Percentiles rank a stretch among this genome's conserved stretches.
Conservation (phyloP, 1,140 invertebrate genomes). For the Harlomillsia oculata region DNA sequence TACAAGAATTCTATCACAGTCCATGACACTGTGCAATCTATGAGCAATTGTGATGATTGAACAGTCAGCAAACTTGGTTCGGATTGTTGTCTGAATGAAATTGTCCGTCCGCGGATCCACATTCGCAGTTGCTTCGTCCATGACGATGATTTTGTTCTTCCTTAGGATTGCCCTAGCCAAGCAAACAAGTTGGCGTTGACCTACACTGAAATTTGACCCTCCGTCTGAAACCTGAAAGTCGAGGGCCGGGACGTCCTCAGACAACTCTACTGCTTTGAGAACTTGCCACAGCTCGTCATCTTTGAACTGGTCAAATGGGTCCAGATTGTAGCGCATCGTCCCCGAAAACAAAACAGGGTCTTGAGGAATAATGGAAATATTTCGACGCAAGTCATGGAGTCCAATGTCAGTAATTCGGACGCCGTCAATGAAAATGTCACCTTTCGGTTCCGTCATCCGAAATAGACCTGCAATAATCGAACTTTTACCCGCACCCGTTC, state of each 20-base stretch:
- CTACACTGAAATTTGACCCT: constrained; percentile 43
- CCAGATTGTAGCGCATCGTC: constrained; percentile 68
- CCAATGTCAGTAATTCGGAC: constrained; percentile 42
- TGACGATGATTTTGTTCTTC: constrained; percentile 40
- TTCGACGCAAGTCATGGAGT: constrained; percentile 54
- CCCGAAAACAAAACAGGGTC: constrained; percentile 66
- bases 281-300: constrained; percentile 72
- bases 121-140: constrained; percentile 48
- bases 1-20: constrained; percentile 28
- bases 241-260: constrained; percentile 36
- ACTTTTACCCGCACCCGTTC: constrained; percentile 69
- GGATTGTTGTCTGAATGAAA: constrained; percentile 41
- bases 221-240: constrained; percentile 40
- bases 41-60: constrained; percentile 30
- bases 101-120: constrained; percentile 47
- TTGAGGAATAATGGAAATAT: constrained; percentile 63
- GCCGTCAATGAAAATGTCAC: constrained; percentile 49
- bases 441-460: constrained; percentile 56
- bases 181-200: constrained; percentile 45
- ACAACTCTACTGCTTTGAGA: constrained; percentile 54
- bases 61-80: constrained; percentile 20
- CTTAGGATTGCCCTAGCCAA: constrained; percentile 44
- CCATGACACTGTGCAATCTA: constrained; percentile 29
- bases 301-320: constrained; percentile 67
- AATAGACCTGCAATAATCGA: constrained; percentile 67